A percentile compares a stretch with the other conserved stretches of the same genome.
phyloP scores from a whole-genome alignment of 2,888 invertebrate species.

The Lucinisca nassula region DNA sequence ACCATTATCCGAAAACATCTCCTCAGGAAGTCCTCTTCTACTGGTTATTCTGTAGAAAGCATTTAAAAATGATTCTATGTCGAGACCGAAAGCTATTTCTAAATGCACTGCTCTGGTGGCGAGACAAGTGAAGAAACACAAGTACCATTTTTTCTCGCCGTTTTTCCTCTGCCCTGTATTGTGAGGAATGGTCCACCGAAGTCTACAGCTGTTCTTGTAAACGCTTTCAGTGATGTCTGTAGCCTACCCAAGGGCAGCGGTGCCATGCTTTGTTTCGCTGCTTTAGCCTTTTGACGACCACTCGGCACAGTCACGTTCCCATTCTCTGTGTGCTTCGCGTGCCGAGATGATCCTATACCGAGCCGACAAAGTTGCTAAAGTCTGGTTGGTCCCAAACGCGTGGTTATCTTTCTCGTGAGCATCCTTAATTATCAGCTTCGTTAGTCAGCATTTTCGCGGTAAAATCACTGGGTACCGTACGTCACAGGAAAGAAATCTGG shows the following conservation, averaged over 20 bases:
- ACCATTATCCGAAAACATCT: constrained; percentile 57
- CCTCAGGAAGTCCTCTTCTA: constrained; percentile 52
- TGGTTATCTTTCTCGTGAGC: constrained; percentile 51
- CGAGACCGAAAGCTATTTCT: constrained; percentile 11
- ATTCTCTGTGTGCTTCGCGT: constrained; percentile 39
- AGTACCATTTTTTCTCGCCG: constrained; percentile 49
- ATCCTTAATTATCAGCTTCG: constrained; percentile 55
- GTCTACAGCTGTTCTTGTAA: constrained; percentile 35
- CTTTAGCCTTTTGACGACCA: constrained; percentile 28
- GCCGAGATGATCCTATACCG: constrained; percentile 54
- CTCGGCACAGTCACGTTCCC: constrained; percentile 49
- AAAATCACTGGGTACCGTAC: too few species aligned
- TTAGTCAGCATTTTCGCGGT: too few species aligned
- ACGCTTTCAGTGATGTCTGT: not conserved
- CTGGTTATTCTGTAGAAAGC: constrained; percentile 40
- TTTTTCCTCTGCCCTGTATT: constrained; percentile 5
- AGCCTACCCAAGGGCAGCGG: constrained; percentile 45
- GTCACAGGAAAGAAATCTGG: too few species aligned
- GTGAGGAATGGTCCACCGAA: constrained; percentile 55
- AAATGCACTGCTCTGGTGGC: constrained; percentile 59
- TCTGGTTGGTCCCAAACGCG: constrained; percentile 52
- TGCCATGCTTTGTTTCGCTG: constrained; percentile 45
- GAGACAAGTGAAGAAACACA: constrained; percentile 69
- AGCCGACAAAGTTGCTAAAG: constrained; percentile 39
- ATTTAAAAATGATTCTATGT: not conserved